Conservation (phyloP, 2,888 invertebrate species). For the Pardosa pseudoannulata region DNA sequence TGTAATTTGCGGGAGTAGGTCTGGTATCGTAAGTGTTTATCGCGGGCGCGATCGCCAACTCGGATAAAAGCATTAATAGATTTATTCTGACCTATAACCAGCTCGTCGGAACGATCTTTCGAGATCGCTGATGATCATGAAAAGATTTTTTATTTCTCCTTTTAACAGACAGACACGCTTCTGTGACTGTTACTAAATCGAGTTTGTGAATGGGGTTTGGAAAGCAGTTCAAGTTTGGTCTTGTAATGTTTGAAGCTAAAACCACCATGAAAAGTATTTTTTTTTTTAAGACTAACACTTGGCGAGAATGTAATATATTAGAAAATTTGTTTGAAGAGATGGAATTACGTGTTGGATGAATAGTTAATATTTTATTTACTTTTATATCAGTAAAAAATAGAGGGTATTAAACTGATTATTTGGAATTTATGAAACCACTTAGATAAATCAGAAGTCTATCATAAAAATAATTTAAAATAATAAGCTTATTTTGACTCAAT, state of each 20-base stretch:
- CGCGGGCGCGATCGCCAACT: background rate
- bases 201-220: background rate
- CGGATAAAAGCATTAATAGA: background rate
- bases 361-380: too few relatives aligned
- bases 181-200: constrained; percentile 25
- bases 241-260: background rate
- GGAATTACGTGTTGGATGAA: too few relatives aligned
- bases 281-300: too few relatives aligned
- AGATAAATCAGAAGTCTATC: too few relatives aligned
- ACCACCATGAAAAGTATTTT: background rate
- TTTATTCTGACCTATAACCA: constrained; percentile 18
- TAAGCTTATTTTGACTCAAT: too few relatives aligned
- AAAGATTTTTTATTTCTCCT: constrained; percentile 4
- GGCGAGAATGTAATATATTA: too few relatives aligned
- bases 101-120: constrained; percentile 12
- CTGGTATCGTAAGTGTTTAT: constrained; percentile 28
- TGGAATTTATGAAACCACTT: too few relatives aligned
- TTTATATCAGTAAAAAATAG: too few relatives aligned
- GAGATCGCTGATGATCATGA: constrained; percentile 4
- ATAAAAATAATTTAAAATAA: too few relatives aligned
- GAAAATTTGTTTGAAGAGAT: too few relatives aligned
- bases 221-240: constrained; percentile 13
- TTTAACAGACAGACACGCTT: constrained; percentile 5
- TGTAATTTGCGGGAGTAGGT: constrained; percentile 25
- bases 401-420: too few relatives aligned